These are phyloP conservation scores for Hippoglossus hippoglossus DNA, from an alignment of 2,797 vertebrate species.

Conservation along the genomic window DNA sequence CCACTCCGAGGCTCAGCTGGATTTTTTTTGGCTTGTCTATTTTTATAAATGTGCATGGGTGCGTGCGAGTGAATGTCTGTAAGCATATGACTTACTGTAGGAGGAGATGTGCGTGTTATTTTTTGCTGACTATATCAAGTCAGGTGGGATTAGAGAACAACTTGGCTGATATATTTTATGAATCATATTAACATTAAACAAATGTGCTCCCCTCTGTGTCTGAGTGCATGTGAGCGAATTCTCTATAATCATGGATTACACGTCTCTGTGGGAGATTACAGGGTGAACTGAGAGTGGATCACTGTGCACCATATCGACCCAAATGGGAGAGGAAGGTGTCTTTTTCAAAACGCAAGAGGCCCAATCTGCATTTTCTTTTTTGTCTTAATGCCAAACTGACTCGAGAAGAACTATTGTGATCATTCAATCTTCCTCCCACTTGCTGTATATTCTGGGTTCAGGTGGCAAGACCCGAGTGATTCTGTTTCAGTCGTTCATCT, in stretches of 20 bases:
- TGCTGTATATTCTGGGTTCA: constrained; percentile 1
- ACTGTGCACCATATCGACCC: constrained; percentile 6
- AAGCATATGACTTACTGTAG: constrained; percentile 27
- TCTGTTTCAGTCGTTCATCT: background rate
- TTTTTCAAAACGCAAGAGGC: constrained; percentile 13
- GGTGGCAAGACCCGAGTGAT: constrained; percentile 12
- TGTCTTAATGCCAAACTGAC: constrained; percentile 26
- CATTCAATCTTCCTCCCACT: background rate
- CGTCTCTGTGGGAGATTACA: constrained; percentile 29
- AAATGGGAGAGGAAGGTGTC: constrained; percentile 14
- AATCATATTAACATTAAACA: constrained; percentile 41
- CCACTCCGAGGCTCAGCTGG: constrained; percentile 51
- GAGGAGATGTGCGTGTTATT: constrained; percentile 13
- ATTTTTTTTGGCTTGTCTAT: constrained; percentile 57
- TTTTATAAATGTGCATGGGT: constrained; percentile 51
- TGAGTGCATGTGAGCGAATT: constrained; percentile 18
- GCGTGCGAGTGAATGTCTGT: constrained; percentile 31
- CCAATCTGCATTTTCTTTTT: constrained; percentile 1
- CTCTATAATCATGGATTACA: constrained; percentile 42
- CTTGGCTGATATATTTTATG: constrained; percentile 38
- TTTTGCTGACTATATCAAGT: constrained; percentile 40
- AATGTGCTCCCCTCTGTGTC: constrained; percentile 20
- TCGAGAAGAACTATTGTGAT: constrained; percentile 10
- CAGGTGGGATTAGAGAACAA: constrained; percentile 45
- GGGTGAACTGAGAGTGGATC: constrained; percentile 14